phyloP scores from a whole-genome alignment of 2,797 vertebrate genomes.

The Vultur gryphus region DNA sequence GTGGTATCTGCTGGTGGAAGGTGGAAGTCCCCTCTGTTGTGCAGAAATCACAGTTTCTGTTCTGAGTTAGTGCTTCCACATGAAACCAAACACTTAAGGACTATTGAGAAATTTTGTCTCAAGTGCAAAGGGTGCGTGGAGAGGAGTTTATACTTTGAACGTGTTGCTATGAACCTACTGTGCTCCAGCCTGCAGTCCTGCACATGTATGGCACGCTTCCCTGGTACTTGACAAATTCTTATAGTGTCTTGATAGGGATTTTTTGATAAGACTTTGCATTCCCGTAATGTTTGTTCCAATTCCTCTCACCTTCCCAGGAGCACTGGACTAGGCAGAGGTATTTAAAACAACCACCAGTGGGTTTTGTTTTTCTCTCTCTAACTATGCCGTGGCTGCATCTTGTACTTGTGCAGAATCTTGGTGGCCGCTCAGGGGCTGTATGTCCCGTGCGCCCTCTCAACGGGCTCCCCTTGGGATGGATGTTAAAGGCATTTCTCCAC shows the following conservation, averaged over 20 bases:
- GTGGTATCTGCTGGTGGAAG: background rate
- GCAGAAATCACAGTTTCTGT: background rate
- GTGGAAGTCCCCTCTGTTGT: background rate
- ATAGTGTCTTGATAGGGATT: background rate
- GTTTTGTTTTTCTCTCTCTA: background rate
- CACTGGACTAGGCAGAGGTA: background rate
- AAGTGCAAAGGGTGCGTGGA: background rate
- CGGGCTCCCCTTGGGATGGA: background rate
- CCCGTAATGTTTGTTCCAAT: background rate
- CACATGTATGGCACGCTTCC: background rate
- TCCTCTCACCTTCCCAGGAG: background rate
- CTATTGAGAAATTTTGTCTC: background rate
- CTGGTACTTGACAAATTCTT: background rate
- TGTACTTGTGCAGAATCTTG: background rate
- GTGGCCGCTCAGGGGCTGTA: rapidly evolving
- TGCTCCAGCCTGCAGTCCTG: background rate
- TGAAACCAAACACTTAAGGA: background rate
- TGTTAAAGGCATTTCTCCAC: background rate
- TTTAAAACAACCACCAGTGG: background rate
- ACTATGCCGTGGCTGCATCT: background rate
- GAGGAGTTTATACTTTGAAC: background rate
- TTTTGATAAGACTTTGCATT: constrained; percentile 5
- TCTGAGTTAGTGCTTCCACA: background rate
- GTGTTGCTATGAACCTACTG: background rate
- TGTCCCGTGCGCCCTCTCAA: rapidly evolving